These are phyloP conservation scores for Plemyria rubiginata DNA, from an alignment of 2,888 invertebrate genomes.

Conservation along the genomic window DNA sequence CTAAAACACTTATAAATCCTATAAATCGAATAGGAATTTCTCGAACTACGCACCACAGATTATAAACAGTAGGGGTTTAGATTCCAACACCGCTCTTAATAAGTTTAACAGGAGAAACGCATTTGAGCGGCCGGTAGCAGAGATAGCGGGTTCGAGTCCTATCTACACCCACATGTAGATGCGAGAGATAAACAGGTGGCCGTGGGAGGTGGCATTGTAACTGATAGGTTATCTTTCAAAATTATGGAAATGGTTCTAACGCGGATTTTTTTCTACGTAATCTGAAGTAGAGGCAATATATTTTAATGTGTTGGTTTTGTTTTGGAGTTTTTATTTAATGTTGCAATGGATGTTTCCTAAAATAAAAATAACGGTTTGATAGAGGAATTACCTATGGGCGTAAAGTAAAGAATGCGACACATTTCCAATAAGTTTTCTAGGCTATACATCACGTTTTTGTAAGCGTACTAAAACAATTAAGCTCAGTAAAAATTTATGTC, in stretches of 20 bases:
- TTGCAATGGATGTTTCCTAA: not conserved
- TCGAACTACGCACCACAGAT: conserved; percentile 25
- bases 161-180: conserved; percentile 66
- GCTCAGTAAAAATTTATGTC: not conserved
- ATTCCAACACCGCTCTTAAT: conserved; percentile 61
- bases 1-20: conserved; percentile 37
- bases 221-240: conserved; percentile 41
- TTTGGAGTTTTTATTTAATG: not conserved
- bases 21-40: conserved; percentile 41
- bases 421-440: not conserved
- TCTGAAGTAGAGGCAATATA: not conserved
- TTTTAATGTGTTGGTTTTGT: not conserved
- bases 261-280: conserved; percentile 28
- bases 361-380: not conserved
- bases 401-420: not conserved
- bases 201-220: conserved; percentile 49
- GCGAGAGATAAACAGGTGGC: conserved; percentile 69
- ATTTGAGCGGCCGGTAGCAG: conserved; percentile 72
- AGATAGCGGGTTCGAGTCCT: conserved; percentile 64
- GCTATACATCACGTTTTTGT: not conserved
- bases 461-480: not conserved
- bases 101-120: conserved; percentile 78
- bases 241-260: conserved; percentile 36
- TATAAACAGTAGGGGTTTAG: conserved; percentile 36
- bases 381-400: not conserved